Conservation (phyloP, 2,113 vertebrate genomes). For the Cyanoderma ruficeps region DNA sequence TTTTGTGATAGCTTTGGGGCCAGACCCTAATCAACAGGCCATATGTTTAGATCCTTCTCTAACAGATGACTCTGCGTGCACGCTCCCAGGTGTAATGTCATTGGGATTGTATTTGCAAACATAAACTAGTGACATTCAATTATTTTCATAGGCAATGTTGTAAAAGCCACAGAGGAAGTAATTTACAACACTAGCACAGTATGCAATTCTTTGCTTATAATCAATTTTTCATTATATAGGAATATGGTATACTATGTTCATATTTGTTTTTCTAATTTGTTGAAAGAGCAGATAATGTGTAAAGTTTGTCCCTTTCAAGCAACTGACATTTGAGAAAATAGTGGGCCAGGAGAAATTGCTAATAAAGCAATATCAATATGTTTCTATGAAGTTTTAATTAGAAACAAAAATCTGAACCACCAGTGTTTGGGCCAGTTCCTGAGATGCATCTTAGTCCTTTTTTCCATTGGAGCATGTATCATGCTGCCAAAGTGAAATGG, state of each 20-base stretch:
- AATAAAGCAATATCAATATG: slow-evolving; percentile 2
- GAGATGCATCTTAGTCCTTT: background rate
- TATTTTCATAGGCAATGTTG: slow-evolving; percentile 73
- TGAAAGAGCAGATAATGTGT: slow-evolving; percentile 17
- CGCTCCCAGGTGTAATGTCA: slow-evolving; percentile 74
- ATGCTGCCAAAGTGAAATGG: background rate
- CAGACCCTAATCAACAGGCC: slow-evolving; percentile 68
- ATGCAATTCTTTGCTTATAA: slow-evolving; percentile 71
- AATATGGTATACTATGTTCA: slow-evolving; percentile 53
- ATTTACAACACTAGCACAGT: slow-evolving; percentile 69
- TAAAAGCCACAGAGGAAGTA: slow-evolving; percentile 78
- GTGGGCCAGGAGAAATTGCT: background rate
- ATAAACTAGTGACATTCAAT: slow-evolving; percentile 79
- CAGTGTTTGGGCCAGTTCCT: background rate
- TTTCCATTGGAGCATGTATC: background rate
- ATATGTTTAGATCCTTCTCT: slow-evolving; percentile 70
- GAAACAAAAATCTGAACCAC: background rate
- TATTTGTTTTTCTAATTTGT: slow-evolving; percentile 64
- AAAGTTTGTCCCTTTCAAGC: slow-evolving; percentile 42
- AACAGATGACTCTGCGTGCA: slow-evolving; percentile 55
- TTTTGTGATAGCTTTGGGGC: slow-evolving; percentile 62
- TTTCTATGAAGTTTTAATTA: slow-evolving; percentile 41
- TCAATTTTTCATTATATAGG: slow-evolving; percentile 72
- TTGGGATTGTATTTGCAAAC: slow-evolving; percentile 75
- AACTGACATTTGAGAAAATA: slow-evolving; percentile 59